Evolutionary conservation across 2,888 invertebrate genomes (phyloP), one percentile per base, ranked within the genome.

Genomic region (Melikaiella ostensackeni): DNA sequence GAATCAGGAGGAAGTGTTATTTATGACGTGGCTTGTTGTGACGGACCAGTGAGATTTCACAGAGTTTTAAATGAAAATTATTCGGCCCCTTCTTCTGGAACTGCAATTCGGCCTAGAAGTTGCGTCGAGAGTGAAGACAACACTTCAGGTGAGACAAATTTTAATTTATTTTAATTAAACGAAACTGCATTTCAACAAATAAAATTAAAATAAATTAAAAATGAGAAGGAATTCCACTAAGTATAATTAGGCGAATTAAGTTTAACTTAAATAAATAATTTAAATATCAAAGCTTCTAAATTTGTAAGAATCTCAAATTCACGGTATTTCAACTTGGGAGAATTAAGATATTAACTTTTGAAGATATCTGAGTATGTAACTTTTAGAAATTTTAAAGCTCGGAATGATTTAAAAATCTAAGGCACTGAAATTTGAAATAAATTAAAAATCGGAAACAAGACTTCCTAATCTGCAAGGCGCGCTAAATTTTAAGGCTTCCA

Each of bases 1-100:
- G 77, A 80, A 42, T 73, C 59, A n/a, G 59, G 77, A 19, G 85
- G 81, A 50, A 8, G 76, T n/a, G 94, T 96, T 0, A 95, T 97
- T 1, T 92, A 97, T 79, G 97, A 98, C 91, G 94, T 97, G n/a
- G 98, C 97, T 0, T 97, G 96, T 81, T 98, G 98, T 91, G 98
- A 98, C 91, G 98, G 98, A 0, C 98, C 98, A 0, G 97, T 98
- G 0, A 93, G 96, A 35, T 96, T 98, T 92, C 96, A 96, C 85
- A 93, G 97, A 2, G 97, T 98, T 3, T 92, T 97, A 2, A 98
- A 98, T 92, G 95, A 94, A 74, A 96, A 97, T 78, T 98, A 97
- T 92, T 84, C 89, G 6, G 87, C 88, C n/a, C 61, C 78, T 5
- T 73, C 79, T 27, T 75, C 64, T 4, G 13, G 50, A 30, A 50